Evolutionary conservation across 1,140 invertebrate species (phyloP), one percentile per base, ranked within the genome.

Genomic region (Aphelenchoides besseyi): DNA sequence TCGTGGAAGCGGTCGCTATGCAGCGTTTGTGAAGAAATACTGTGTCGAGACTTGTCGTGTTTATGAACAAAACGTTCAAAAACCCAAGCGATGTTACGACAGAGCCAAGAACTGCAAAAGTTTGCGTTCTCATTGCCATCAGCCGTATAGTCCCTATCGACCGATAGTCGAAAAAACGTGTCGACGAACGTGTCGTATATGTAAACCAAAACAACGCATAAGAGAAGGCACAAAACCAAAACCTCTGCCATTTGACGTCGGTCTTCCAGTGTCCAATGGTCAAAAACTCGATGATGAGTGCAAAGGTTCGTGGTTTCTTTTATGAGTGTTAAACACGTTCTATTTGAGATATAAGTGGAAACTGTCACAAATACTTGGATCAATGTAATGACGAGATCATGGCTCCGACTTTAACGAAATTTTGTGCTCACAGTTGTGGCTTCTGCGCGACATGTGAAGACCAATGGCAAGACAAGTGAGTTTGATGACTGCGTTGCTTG

Each of bases 11-110:
- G 18, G 18, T 23, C 41, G 41, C 41, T 48, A 48, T 23, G 41
- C 12, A 23, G 12, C 12, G 41, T 48, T 48, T 23, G 23, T 48
- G 41, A 48, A 23, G 41, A 48, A 48, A 23, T 59, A 59, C 32
- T 59, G 55, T 33, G 23, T 5, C 5, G 55, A 59, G 12, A 59
- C 55, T 59, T 59, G 55, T 23, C 55, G 55, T 33, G 5, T 59
- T 28, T 59, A 59, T 23, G 55, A 59, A 5, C 5, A 59, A 5
- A 59, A 5, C 18, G 55, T 59, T 12, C 55, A 5, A 28, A 59
- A 59, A 59, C 55, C 12, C 26, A 59, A 59, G 55, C 5, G 23
- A 33, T 59, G 55, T 23, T 8, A 28, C 5, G 55, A 59, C 32
- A 28, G 5, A 33, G 55, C 55, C 12, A 12, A 59, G 5, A 59